Conservation (phyloP, 2,113 vertebrate genomes). For the Oceanodroma tethys region DNA sequence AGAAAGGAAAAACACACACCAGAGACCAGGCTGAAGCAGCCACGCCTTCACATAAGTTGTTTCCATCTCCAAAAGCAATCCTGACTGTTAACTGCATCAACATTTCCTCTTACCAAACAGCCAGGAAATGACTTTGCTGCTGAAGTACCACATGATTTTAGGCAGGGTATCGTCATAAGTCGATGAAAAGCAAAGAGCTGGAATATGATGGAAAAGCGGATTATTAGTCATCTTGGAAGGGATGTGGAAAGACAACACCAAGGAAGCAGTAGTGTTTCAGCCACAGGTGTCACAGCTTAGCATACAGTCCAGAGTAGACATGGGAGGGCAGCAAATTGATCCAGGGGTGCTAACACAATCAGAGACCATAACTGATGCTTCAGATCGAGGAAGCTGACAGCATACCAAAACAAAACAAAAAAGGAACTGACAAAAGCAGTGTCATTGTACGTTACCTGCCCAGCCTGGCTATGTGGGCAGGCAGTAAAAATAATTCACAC, state of each 20-base stretch:
- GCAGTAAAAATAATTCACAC: not conserved
- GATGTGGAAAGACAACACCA: not conserved
- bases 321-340: not conserved
- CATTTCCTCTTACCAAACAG: not conserved
- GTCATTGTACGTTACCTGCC: not conserved
- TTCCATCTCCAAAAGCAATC: not conserved
- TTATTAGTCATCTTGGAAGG: not conserved
- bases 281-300: not conserved
- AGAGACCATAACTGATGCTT: not conserved
- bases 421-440: not conserved
- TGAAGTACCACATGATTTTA: not conserved
- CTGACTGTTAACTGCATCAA: not conserved
- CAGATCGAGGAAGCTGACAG: not conserved
- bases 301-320: not conserved
- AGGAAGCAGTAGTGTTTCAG: not conserved
- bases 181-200: not conserved
- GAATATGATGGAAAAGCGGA: not conserved
- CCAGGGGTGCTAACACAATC: not conserved
- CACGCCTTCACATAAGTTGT: not conserved
- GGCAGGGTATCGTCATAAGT: rapidly evolving
- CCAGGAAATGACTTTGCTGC: not conserved
- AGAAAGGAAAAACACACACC: not conserved
- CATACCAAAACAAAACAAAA: not conserved
- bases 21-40: not conserved
- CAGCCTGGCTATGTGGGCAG: not conserved